Evolutionary conservation across 2,888 invertebrate genomes (phyloP).

Genomic region (Cotesia congregata): DNA sequence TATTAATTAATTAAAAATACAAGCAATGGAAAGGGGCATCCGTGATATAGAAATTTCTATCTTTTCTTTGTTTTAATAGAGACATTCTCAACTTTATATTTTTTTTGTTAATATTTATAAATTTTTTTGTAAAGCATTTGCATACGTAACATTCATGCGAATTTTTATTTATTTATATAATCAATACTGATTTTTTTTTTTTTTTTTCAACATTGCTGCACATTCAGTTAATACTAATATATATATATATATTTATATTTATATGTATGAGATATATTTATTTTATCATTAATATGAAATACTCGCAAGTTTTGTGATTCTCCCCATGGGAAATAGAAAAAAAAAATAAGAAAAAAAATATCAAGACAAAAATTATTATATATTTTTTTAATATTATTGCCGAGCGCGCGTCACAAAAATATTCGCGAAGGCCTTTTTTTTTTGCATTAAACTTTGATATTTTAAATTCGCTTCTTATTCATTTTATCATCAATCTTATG

Average conservation of each 20-base stretch:
- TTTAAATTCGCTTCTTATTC: constrained; percentile 32
- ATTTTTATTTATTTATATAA: background rate
- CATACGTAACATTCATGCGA: constrained; percentile 12
- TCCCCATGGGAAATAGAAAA: constrained; percentile 11
- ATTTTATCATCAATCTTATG: background rate
- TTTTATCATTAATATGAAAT: background rate
- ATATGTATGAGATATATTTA: background rate
- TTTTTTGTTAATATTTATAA: background rate
- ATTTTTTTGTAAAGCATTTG: constrained; percentile 8
- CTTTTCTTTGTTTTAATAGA: background rate
- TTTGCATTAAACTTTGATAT: constrained; percentile 42
- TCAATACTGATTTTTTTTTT: constrained; percentile 13
- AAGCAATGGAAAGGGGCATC: background rate
- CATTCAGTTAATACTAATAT: constrained; percentile 7
- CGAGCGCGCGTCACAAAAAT: constrained; percentile 31
- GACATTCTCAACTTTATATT: constrained; percentile 5
- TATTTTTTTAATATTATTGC: constrained; percentile 19
- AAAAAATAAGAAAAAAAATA: constrained; percentile 14
- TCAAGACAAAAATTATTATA: constrained; percentile 1
- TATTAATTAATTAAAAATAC: too few relatives aligned
- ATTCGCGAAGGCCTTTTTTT: constrained; percentile 35
- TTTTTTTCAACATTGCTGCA: background rate
- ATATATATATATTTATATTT: constrained; percentile 6
- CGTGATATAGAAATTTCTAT: background rate
- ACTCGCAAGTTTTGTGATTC: constrained; percentile 28